Base-by-base conservation (phyloP, 2,113 vertebrate species). In the Alouatta palliata region DNA sequence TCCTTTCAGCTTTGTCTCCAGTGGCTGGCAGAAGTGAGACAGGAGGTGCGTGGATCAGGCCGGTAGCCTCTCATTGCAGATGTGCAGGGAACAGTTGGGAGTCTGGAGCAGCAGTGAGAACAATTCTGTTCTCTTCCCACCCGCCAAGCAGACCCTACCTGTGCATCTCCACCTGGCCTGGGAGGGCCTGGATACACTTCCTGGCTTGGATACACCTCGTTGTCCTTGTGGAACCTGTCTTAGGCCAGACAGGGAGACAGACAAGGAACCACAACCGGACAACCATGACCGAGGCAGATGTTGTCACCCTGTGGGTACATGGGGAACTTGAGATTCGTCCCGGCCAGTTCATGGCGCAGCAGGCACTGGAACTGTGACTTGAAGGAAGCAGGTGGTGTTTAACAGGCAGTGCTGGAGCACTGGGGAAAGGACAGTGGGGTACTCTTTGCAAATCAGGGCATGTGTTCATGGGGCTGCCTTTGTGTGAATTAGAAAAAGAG, bases 281-380 rank as follows among this genome's bases (percentile, higher is more conserved):
- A 37, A 32, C 20, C 37, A 4, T 7, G 23, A 58, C 25, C 12
- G 27, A 71, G 71, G n/a, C 83, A 40, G 52, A 56, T 58, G 64
- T 19, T n/a, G 11, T 3, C 8, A 4, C 27, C 45, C 32, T 49
- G 32, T 35, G 40, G n/a, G 56, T 2, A 0, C 17, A 2, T 6
- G 16, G 54, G 27, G 32, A 64, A 20, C 56, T 79, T 25, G 3
- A 3, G 21, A 17, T 21, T 81, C 58, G 61, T 81, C 43, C 23
- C 8, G 12, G 56, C 20, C n/a, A 30, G 17, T 27, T 73, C 47
- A 5, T 1, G 0, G 47, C 21, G 45, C 32, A 82, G 52, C 1
- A 52, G 81, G 66, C 19, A 5, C 37, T 68, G 77, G 45, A 80
- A 76, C 47, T 4, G 4, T 77, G 32, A 49, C 23, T 8, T 16